phyloP scores from a whole-genome alignment of 2,888 invertebrate species.

The Blera fallax region DNA sequence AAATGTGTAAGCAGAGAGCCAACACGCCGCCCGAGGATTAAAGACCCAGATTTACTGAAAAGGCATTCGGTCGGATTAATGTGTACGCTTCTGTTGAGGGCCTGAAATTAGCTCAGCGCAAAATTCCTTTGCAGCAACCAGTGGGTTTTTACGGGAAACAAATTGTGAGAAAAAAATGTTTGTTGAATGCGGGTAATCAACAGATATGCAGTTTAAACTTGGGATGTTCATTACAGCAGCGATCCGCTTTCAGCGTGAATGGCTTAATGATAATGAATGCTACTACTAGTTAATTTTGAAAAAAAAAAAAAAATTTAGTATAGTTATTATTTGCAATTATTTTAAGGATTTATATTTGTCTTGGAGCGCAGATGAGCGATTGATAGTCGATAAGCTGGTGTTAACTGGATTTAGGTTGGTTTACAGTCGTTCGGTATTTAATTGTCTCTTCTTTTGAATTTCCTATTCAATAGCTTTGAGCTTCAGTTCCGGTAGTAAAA shows the following conservation, averaged over 20 bases:
- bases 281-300: conserved; percentile 15
- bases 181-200: conserved; percentile 52
- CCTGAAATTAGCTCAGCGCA: conserved; percentile 23
- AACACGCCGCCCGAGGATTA: conserved; percentile 45
- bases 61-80: conserved; percentile 58
- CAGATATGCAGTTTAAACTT: conserved; percentile 31
- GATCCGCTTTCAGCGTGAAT: conserved; percentile 40
- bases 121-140: conserved; percentile 23
- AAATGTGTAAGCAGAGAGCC: conserved; percentile 63
- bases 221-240: conserved; percentile 31
- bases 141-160: conserved; percentile 25
- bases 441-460: too few species aligned
- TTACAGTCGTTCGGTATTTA: too few species aligned
- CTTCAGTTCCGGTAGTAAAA: too few species aligned
- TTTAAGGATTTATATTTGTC: conserved; percentile 14
- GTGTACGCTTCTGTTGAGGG: conserved; percentile 64
- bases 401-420: too few species aligned
- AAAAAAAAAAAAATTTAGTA: too few species aligned
- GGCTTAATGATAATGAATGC: conserved; percentile 53
- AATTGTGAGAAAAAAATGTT: conserved; percentile 63
- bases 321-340: conserved; percentile 22
- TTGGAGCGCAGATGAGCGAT: too few species aligned
- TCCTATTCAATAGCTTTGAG: too few species aligned
- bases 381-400: too few species aligned
- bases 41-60: conserved; percentile 54